phyloP scores from a whole-genome alignment of 2,888 invertebrate genomes.

The Clistopyga incitator region DNA sequence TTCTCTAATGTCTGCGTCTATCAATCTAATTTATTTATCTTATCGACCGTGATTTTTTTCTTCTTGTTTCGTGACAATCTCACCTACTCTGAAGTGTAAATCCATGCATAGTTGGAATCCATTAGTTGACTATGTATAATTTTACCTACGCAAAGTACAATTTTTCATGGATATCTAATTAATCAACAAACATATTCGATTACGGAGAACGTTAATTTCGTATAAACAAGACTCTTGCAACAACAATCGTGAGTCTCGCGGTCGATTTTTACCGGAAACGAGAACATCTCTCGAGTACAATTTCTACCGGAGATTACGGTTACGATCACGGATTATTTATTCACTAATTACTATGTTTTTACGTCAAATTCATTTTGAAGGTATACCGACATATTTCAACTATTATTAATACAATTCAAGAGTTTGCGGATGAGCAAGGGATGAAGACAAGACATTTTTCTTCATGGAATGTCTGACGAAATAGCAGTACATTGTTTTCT shows the following conservation, averaged over 20 bases:
- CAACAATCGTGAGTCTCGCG: conserved; percentile 40
- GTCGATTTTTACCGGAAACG: conserved; percentile 27
- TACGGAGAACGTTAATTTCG: conserved; percentile 24
- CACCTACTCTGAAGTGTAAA: conserved; percentile 54
- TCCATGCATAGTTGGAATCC: conserved; percentile 51
- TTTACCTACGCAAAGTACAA: conserved; percentile 58
- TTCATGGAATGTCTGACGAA: conserved; percentile 64
- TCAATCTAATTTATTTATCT: conserved; percentile 32
- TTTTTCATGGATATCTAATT: conserved; percentile 46
- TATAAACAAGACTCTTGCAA: conserved; percentile 52
- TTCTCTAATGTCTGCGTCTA: conserved; percentile 31
- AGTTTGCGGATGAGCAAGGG: conserved; percentile 33
- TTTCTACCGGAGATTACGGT: conserved; percentile 39
- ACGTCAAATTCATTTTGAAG: conserved; percentile 62
- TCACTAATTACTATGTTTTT: conserved; percentile 46
- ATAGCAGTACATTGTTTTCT: conserved; percentile 36
- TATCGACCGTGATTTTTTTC: neutral
- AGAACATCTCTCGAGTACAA: conserved; percentile 33
- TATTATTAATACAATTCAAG: conserved; percentile 12
- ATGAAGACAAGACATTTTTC: conserved; percentile 26
- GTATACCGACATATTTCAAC: conserved; percentile 52
- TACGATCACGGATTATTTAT: conserved; percentile 57
- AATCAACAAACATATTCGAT: conserved; percentile 41
- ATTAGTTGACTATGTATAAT: conserved; percentile 48
- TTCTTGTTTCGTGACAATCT: conserved; percentile 24